Base-by-base conservation (phyloP, 1,140 invertebrate species). In the Plectus sambesii region DNA sequence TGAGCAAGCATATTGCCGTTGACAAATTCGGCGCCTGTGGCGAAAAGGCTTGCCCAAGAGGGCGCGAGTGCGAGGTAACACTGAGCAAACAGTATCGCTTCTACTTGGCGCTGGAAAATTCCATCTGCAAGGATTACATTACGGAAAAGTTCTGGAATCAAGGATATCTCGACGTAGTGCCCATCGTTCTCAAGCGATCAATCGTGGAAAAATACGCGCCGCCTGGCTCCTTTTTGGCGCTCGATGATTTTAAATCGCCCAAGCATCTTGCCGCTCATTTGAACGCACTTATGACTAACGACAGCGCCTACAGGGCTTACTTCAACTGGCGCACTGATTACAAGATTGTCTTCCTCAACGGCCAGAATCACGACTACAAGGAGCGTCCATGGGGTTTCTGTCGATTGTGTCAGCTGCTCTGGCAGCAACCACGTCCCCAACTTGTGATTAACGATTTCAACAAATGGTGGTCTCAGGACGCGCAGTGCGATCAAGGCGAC, bases 31-130 rank as follows among this genome's bases (percentile, higher is more conserved):
- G 63, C 19, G 27, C n/a, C 3, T 66, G 63, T 51, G 65, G 65
- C 8, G 17, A 45, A 19, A 25, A 54, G 29, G 26, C 45, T 17
- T 66, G 64, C 43, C 26, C 47, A n/a, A 60, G 55, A 47, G 51
- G 57, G 24, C 37, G 29, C 6, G 33, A 42, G n/a, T 66, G 63
- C 36, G 47, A 59, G 22, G 47, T 50, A 1, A 64, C 51, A 51
- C 43, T 68, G 35, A 48, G 65, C 42, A 57, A 19, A 5, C 58
- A 66, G 60, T 84, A 83, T 63, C 74, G 81, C 53, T 85, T 85
- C 63, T 84, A 84, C 61, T 64, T 84, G 24, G 75, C 82, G 0
- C 80, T 84, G 49, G 83, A 85, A 70, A 84, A 84, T 59, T 60
- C 62, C 2, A 57, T 72, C 17, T 71, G 70, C 42, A 42, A 49